These are phyloP conservation scores for Acanthurus leucopareius DNA, from an alignment of 2,797 vertebrate species.

Conservation along the genomic window DNA sequence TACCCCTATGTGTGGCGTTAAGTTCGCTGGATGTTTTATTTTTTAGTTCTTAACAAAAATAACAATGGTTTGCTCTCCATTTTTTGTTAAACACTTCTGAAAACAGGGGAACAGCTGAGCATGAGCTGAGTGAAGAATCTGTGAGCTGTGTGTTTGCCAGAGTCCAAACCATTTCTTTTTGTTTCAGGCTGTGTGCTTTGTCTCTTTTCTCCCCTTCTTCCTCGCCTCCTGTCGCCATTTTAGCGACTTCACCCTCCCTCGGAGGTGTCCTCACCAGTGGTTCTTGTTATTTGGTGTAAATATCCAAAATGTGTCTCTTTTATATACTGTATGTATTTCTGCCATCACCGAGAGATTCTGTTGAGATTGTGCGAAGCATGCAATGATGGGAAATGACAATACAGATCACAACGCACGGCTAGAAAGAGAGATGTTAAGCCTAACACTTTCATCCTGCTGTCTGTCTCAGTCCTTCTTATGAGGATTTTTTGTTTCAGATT, in stretches of 20 bases:
- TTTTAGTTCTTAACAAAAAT: constrained; percentile 27
- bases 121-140: constrained; percentile 56
- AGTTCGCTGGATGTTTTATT: constrained; percentile 34
- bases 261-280: constrained; percentile 50
- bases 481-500: constrained; percentile 63
- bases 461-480: constrained; percentile 52
- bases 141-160: constrained; percentile 45
- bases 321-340: constrained; percentile 64
- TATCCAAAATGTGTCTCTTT: constrained; percentile 76
- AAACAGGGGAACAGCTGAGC: constrained; percentile 53
- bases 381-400: constrained; percentile 52
- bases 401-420: constrained; percentile 61
- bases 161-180: constrained; percentile 40
- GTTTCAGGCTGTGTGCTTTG: constrained; percentile 54
- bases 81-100: constrained; percentile 42
- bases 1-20: constrained; percentile 56
- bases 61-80: constrained; percentile 11
- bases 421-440: constrained; percentile 57
- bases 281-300: constrained; percentile 78
- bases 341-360: constrained; percentile 46
- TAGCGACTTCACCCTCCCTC: constrained; percentile 10
- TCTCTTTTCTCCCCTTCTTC: background rate
- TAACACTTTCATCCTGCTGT: constrained; percentile 52
- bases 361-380: constrained; percentile 70
- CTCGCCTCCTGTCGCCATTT: constrained; percentile 36